phyloP scores from a whole-genome alignment of 2,888 invertebrate genomes.

The Poecilobothrus nobilitatus region DNA sequence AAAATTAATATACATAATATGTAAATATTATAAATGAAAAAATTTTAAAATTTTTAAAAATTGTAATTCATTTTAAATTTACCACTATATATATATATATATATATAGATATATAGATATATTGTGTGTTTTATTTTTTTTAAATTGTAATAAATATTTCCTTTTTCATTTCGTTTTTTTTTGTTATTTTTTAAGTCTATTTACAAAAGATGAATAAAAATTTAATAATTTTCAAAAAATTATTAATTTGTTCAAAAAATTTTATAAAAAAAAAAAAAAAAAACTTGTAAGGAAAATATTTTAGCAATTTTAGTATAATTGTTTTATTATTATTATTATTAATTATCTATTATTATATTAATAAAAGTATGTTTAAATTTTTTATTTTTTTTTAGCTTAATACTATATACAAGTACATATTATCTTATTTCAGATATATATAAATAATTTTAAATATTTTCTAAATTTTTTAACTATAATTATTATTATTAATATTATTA shows the following conservation, averaged over 20 bases:
- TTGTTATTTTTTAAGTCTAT: background rate
- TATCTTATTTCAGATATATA: conserved; percentile 11
- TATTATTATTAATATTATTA: background rate
- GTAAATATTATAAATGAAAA: too few species aligned
- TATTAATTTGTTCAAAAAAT: too few species aligned
- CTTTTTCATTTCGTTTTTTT: background rate
- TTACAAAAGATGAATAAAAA: background rate
- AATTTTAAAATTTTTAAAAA: too few species aligned
- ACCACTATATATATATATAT: too few species aligned
- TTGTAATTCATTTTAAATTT: too few species aligned
- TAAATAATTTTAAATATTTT: background rate
- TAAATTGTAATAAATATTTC: background rate
- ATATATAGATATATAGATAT: too few species aligned
- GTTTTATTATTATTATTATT: background rate
- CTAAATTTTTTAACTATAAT: background rate
- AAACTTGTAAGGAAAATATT: background rate
- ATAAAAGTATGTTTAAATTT: conserved; percentile 9
- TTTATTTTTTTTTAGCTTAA: too few species aligned
- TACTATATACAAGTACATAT: background rate
- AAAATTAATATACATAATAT: too few species aligned
- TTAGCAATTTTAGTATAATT: background rate
- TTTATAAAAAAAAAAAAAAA: too few species aligned
- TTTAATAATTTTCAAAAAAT: background rate
- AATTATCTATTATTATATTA: conserved; percentile 2
- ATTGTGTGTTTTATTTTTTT: background rate